Evolutionary conservation across 1,140 invertebrate species (phyloP).

Genomic region (Drosophila melanogaster): DNA sequence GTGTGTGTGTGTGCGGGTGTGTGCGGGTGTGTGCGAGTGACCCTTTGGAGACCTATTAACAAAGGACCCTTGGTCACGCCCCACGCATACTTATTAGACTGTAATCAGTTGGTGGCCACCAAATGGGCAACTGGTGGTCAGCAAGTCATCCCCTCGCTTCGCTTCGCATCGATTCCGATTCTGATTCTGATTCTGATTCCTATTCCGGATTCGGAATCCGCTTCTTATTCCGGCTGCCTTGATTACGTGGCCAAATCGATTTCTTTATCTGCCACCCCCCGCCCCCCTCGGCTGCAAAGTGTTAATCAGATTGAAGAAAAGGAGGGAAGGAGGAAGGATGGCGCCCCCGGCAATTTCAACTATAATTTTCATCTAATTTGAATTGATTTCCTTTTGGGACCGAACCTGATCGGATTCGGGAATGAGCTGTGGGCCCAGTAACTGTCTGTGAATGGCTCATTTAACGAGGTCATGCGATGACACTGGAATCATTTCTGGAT

Average conservation of each 20-base stretch:
- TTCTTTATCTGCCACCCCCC: constrained; percentile 32
- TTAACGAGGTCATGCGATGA: background rate
- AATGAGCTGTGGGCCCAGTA: constrained; percentile 19
- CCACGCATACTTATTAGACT: constrained; percentile 80
- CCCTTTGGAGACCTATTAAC: constrained; percentile 76
- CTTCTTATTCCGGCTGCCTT: constrained; percentile 21
- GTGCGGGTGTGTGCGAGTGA: constrained; percentile 34
- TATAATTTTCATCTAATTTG: constrained; percentile 56
- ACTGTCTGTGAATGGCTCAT: background rate
- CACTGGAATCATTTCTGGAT: background rate
- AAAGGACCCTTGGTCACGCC: constrained; percentile 65
- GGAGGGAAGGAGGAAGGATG: too few relatives aligned
- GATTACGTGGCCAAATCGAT: constrained; percentile 48
- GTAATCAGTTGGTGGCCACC: constrained; percentile 76
- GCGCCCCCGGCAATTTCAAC: constrained; percentile 30
- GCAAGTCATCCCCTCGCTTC: constrained; percentile 19
- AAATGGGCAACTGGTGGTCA: constrained; percentile 71
- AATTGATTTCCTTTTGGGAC: constrained; percentile 46
- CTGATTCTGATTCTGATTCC: constrained; percentile 8
- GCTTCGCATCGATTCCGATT: constrained; percentile 14
- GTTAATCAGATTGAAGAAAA: constrained; percentile 34
- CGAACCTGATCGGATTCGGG: constrained; percentile 37
- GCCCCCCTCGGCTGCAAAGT: constrained; percentile 25
- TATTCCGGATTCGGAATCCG: constrained; percentile 5
- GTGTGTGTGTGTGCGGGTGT: constrained; percentile 4